These are phyloP conservation scores for Sialia sialis DNA, from an alignment of 2,113 vertebrate genomes.

Conservation along the genomic window DNA sequence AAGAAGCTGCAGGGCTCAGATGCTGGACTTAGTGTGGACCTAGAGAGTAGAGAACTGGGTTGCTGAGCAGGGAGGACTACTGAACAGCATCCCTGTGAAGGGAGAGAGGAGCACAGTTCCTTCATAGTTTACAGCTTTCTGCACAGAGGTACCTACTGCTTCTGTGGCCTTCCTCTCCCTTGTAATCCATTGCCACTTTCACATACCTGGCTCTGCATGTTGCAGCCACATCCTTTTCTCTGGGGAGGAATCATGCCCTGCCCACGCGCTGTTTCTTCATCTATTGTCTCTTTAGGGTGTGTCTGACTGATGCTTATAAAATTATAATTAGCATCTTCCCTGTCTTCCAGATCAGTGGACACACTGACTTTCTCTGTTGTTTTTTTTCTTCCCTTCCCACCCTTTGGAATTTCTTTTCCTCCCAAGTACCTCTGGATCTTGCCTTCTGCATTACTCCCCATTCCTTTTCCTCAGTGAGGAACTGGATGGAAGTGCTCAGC, in stretches of 20 bases:
- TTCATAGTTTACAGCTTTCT: neutral
- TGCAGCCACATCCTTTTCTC: neutral
- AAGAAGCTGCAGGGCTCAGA: neutral
- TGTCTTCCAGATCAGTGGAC: neutral
- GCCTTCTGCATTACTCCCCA: neutral
- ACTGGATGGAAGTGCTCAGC: neutral
- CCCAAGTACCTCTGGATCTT: neutral
- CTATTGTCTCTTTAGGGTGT: neutral
- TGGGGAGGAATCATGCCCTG: neutral
- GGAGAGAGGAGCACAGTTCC: neutral
- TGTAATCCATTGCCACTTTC: neutral
- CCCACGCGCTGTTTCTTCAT: neutral
- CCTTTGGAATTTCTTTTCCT: neutral
- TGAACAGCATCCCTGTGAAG: neutral
- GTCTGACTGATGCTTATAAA: neutral
- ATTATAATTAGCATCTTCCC: neutral
- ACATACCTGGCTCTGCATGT: neutral
- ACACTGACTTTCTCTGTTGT: neutral
- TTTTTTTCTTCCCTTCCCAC: neutral
- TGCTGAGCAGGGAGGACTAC: neutral
- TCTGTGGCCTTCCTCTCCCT: neutral
- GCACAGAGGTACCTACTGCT: neutral
- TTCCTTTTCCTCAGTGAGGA: neutral
- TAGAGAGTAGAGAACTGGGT: neutral
- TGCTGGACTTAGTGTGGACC: neutral